Percentiles rank a stretch among this genome's conserved stretches.
These are phyloP conservation scores for Thamnophis elegans DNA, from an alignment of 2,797 vertebrate species.

Conservation along the genomic window DNA sequence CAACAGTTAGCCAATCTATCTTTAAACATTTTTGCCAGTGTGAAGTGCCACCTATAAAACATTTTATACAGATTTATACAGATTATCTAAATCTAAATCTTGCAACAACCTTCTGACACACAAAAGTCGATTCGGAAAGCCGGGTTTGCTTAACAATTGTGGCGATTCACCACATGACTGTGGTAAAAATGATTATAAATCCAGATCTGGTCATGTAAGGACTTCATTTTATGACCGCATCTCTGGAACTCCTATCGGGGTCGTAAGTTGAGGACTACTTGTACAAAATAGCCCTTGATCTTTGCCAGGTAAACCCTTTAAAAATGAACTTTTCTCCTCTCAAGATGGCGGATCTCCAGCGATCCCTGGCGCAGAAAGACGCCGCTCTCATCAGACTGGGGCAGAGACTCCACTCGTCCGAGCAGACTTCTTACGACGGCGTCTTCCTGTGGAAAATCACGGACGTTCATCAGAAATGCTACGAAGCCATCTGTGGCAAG, in stretches of 20 bases:
- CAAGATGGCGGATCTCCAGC: constrained; percentile 76
- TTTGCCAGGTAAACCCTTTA: neutral
- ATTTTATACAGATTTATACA: too few species aligned
- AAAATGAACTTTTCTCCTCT: neutral
- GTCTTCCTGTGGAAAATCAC: constrained; percentile 83
- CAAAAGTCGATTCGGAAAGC: too few species aligned
- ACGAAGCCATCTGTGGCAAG: constrained; percentile 76
- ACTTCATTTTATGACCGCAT: neutral
- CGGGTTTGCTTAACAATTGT: too few species aligned
- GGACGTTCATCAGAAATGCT: constrained; percentile 73
- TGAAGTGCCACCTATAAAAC: too few species aligned
- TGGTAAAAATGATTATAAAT: neutral
- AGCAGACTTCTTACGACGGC: constrained; percentile 80
- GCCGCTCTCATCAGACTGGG: constrained; percentile 71
- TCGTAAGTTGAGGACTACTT: neutral
- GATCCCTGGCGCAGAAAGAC: constrained; percentile 77
- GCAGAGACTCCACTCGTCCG: constrained; percentile 71
- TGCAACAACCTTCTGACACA: too few species aligned
- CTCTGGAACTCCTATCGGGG: neutral
- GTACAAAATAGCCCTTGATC: neutral
- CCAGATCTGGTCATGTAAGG: too few species aligned
- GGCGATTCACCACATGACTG: too few species aligned
- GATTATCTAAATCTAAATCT: too few species aligned
- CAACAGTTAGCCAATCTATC: too few species aligned
- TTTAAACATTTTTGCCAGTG: too few species aligned